phyloP scores from a whole-genome alignment of 2,888 invertebrate species.

The Hermaeophaga mercurialis region DNA sequence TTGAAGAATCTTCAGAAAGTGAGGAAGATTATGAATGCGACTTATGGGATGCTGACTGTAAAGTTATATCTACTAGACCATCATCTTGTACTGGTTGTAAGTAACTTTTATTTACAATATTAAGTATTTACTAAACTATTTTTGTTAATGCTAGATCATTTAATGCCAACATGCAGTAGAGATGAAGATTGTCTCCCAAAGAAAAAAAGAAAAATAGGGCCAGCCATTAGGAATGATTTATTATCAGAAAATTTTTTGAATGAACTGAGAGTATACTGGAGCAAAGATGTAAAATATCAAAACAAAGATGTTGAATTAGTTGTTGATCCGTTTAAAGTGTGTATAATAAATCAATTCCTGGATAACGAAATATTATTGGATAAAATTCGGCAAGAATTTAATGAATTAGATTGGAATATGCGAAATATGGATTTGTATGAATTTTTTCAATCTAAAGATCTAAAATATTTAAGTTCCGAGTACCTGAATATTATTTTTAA shows the following conservation, averaged over 20 bases:
- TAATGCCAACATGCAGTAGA: constrained; percentile 49
- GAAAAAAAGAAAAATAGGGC: constrained; percentile 45
- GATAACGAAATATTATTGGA: constrained; percentile 63
- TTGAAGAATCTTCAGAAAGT: constrained; percentile 47
- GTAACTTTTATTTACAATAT: constrained; percentile 21
- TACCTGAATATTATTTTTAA: constrained; percentile 68
- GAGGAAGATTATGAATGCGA: constrained; percentile 51
- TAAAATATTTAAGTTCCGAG: constrained; percentile 62
- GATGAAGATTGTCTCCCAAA: constrained; percentile 38
- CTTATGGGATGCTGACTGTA: constrained; percentile 51
- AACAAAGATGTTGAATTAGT: constrained; percentile 61
- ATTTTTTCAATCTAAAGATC: constrained; percentile 80
- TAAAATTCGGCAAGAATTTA: constrained; percentile 70
- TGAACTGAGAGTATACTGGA: constrained; percentile 58
- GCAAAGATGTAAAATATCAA: constrained; percentile 54
- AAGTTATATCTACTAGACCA: constrained; percentile 32
- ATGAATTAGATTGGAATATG: constrained; percentile 69
- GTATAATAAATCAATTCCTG: constrained; percentile 69
- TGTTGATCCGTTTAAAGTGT: constrained; percentile 70
- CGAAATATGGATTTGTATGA: constrained; percentile 88
- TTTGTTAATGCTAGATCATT: constrained; percentile 44
- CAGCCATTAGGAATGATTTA: constrained; percentile 38
- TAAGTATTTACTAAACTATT: constrained; percentile 8
- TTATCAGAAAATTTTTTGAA: constrained; percentile 36
- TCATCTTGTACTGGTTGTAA: constrained; percentile 40